These are phyloP conservation scores for Blennius ocellaris DNA, from an alignment of 2,113 vertebrate species.

Conservation along the genomic window DNA sequence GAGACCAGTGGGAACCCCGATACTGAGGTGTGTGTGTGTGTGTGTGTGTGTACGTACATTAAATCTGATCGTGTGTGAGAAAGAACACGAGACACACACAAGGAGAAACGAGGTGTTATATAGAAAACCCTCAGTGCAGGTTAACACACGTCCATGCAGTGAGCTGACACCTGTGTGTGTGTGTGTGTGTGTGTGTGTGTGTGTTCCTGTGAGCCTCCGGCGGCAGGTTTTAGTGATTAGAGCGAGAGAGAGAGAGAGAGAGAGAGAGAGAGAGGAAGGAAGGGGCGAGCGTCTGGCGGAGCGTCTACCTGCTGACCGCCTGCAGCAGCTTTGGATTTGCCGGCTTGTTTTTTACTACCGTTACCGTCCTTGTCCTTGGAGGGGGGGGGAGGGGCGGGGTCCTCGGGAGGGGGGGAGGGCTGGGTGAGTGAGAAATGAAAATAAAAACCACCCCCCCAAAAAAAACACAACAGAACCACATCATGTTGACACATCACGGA, in stretches of 20 bases:
- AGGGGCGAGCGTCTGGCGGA: slow-evolving; percentile 29
- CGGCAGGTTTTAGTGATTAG: slow-evolving; percentile 44
- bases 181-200: too few relatives aligned
- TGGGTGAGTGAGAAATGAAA: slow-evolving; percentile 69
- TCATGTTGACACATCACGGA: not conserved
- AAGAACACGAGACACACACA: not conserved
- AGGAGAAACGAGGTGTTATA: not conserved
- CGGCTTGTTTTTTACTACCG: slow-evolving; percentile 80
- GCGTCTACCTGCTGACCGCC: slow-evolving; percentile 84
- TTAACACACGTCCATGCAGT: slow-evolving; percentile 45
- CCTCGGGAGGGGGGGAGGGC: slow-evolving; percentile 79
- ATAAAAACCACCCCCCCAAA: slow-evolving; percentile 52
- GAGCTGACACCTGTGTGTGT: not conserved
- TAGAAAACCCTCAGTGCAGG: slow-evolving; percentile 9
- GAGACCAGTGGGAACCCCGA: too few relatives aligned
- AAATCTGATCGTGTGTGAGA: too few relatives aligned
- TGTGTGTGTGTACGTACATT: too few relatives aligned
- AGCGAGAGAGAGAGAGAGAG: too few relatives aligned
- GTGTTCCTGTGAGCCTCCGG: too few relatives aligned
- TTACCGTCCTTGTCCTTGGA: slow-evolving; percentile 86
- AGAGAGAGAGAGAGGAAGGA: too few relatives aligned
- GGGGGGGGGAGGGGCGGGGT: slow-evolving; percentile 58
- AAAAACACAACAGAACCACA: slow-evolving; percentile 54
- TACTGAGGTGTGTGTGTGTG: too few relatives aligned
- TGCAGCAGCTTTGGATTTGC: slow-evolving; percentile 81